Conservation (phyloP, 2,888 invertebrate genomes). For the Colostygia pectinataria region DNA sequence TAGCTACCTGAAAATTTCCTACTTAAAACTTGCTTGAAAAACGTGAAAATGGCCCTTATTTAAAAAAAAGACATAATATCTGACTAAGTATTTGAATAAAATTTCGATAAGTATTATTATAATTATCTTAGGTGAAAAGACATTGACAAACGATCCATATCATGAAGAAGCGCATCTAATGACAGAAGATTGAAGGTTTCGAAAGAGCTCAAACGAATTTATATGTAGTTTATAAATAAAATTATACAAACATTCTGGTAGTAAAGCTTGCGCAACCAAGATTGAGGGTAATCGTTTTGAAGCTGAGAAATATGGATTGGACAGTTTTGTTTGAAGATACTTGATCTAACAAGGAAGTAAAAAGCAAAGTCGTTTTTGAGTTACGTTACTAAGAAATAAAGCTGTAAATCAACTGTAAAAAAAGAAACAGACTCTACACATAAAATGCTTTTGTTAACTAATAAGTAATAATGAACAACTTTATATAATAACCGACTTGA, state of each 20-base stretch:
- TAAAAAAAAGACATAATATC: neutral
- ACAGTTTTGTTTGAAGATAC: constrained; percentile 21
- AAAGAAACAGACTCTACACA: neutral
- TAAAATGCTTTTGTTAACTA: too few species aligned
- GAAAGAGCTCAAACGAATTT: constrained; percentile 33
- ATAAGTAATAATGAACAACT: too few species aligned
- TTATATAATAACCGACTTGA: neutral
- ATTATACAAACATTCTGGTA: constrained; percentile 35
- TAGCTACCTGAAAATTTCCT: too few species aligned
- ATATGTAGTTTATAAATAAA: constrained; percentile 38
- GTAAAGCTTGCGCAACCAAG: constrained; percentile 32
- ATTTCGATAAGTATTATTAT: constrained; percentile 3
- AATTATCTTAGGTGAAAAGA: constrained; percentile 3
- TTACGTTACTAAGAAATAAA: neutral
- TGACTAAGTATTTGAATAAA: constrained; percentile 6
- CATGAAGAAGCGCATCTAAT: constrained; percentile 12
- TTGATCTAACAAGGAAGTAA: constrained; percentile 15
- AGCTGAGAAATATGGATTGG: constrained; percentile 20
- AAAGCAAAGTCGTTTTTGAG: constrained; percentile 1
- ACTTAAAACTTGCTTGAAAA: too few species aligned
- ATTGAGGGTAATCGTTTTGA: constrained; percentile 31
- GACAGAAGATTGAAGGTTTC: constrained; percentile 18
- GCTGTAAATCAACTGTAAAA: neutral
- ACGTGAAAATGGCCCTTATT: too few species aligned
- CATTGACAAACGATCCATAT: constrained; percentile 14